Evolutionary conservation across 1,140 invertebrate species (phyloP), one percentile per base, ranked within the genome.

Genomic region (Drosophila ambigua): DNA sequence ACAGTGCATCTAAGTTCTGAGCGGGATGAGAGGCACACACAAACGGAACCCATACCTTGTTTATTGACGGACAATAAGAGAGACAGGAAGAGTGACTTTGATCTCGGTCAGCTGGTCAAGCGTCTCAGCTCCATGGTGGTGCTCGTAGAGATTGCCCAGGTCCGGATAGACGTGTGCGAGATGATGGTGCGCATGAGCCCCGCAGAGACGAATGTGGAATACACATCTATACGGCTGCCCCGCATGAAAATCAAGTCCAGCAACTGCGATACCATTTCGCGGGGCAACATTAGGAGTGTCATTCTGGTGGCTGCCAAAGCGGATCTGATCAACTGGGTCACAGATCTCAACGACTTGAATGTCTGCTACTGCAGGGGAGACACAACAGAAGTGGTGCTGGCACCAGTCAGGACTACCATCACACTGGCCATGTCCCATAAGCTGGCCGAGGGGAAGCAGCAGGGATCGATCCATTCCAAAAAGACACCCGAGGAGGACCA

Each of bases 371-470:
- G 68, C 7, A 41, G 43, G 15, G 67, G 24, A 0, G 13, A 31
- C 5, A 46, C 57, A 2, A 50, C 44, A 0, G 75, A 82, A 1
- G 51, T 63, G 28, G 58, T 91, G 11, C 7, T 91, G 3, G 64
- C 93, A 64, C 94, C 94, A 16, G 87, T 95, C 0, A 93, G 93
- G 7, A 92, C 94, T 3, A 94, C 93, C 51, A 93, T 94, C 11
- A 95, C 94, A 1, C 28, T 90, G 39, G 88, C 79, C 0, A 3
- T 85, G 16, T 89, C 89, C 0, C 52, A 82, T 9, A 88, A 83
- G 20, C 2, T 20, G 5, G 15, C 26, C 0, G 60, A 77, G 11
- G 15, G 8, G 4, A n/a, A 41, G 50, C 11, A 13, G 2, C 5
- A 15, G 8, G 7, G 35, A n/a, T 2, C 24, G 11, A 43, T 9